Base-by-base conservation (phyloP, 2,888 invertebrate genomes). In the Lysandra bellargus region DNA sequence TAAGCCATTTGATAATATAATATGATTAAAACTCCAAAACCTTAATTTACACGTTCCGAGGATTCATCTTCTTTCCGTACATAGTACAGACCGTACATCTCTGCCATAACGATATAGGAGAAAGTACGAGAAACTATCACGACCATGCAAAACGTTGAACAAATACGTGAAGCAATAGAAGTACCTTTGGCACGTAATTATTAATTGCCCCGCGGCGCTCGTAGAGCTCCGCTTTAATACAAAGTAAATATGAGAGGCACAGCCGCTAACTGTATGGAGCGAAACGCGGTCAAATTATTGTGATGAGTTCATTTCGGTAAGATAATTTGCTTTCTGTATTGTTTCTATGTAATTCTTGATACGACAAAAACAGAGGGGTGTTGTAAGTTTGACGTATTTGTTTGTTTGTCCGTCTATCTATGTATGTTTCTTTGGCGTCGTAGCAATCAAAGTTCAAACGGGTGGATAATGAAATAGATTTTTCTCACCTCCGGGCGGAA, bases 191-290 rank as follows among this genome's bases (percentile, higher is more conserved):
- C 78, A 78, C 83, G 81, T 82, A 83, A 80, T 83, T 82, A 81
- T 82, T 83, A 83, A 84, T 84, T 82, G 83, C 81, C 80, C 80
- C 80, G 80, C 79, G 79, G 81, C 82, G 82, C 80, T 81, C 81
- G 82, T 82, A 82, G 80, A 82, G 79, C 82, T 81, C 83, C 81
- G 81, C 81, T 83, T 82, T 82, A 81, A 79, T 78, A 80, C 78
- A 79, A 78, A 57, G 79, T 80, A 81, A 80, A 78, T 78, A 79
- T 49, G 64, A 1, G 73, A 75, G 44, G 75, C 78, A 80, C 78
- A 23, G 79, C 72, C 76, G 4, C 75, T 76, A 69, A 69, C 33
- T 17, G 23, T 53, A 30, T 23, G 44, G 17, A 17, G n/a, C 17
- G 49, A 69, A 69, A 69, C 14, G 69, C 69, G 69, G 69, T 69